Evolutionary conservation across 2,797 vertebrate genomes (phyloP).

Genomic region (Ataeniobius toweri): DNA sequence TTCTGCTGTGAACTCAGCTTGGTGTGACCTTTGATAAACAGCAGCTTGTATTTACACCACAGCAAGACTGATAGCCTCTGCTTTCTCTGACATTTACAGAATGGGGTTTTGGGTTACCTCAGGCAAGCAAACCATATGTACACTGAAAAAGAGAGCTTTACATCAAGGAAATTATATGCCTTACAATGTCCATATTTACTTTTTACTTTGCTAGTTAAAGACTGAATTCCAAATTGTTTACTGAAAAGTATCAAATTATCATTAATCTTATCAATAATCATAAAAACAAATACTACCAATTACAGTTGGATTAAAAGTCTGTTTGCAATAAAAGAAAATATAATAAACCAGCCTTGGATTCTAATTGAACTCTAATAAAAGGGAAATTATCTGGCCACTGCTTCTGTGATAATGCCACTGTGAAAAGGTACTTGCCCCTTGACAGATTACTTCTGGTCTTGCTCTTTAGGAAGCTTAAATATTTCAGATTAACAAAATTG

Average conservation of each 20-base stretch:
- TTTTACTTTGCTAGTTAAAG: neutral
- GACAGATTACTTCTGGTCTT: too few species aligned
- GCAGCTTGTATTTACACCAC: slow-evolving; percentile 58
- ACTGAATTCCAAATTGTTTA: neutral
- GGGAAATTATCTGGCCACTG: too few species aligned
- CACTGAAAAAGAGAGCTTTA: neutral
- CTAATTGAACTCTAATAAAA: too few species aligned
- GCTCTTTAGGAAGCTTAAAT: too few species aligned
- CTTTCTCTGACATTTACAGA: slow-evolving; percentile 62
- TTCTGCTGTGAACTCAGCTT: slow-evolving; percentile 45
- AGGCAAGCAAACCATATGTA: slow-evolving; percentile 17
- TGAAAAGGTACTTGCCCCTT: too few species aligned
- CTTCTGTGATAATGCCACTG: too few species aligned
- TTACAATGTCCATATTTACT: neutral
- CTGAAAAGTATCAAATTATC: neutral
- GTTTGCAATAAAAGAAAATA: neutral
- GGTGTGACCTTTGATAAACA: slow-evolving; percentile 64
- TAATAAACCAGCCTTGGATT: too few species aligned
- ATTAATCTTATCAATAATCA: neutral
- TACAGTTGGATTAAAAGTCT: neutral
- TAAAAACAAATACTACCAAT: neutral
- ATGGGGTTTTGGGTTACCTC: slow-evolving; percentile 36
- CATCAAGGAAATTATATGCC: neutral
- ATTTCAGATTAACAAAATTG: too few species aligned
- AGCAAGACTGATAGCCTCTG: slow-evolving; percentile 41